Conservation (phyloP, 2,113 vertebrate genomes). For the Scytalopus superciliaris region DNA sequence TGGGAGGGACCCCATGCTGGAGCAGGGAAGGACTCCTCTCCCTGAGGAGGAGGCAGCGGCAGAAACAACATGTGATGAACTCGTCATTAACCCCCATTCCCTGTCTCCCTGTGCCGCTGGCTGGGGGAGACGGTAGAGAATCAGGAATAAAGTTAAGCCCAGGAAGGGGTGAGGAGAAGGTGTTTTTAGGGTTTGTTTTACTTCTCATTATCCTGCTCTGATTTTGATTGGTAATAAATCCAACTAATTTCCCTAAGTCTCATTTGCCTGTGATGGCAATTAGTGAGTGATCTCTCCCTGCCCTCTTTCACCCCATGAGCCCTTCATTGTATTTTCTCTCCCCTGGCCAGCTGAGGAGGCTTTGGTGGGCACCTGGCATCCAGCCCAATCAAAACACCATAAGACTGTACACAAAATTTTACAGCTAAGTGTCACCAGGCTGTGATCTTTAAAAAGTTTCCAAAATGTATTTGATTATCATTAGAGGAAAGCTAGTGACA, state of each 20-base stretch:
- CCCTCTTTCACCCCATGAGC: background rate
- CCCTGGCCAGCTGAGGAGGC: background rate
- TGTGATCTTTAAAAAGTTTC: background rate
- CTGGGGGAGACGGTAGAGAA: background rate
- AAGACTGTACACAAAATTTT: background rate
- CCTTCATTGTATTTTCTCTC: background rate
- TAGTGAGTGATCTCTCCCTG: background rate
- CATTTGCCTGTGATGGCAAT: background rate
- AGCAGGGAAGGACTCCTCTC: background rate
- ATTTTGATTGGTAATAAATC: background rate
- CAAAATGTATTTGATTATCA: background rate
- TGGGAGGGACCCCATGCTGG: fast-evolving
- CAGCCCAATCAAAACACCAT: background rate
- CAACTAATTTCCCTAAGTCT: background rate
- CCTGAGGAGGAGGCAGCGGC: background rate
- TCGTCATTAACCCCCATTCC: background rate
- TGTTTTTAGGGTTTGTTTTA: background rate
- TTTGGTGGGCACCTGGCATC: background rate
- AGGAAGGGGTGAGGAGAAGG: background rate
- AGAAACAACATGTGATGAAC: background rate
- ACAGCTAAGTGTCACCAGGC: background rate
- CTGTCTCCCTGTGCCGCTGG: background rate
- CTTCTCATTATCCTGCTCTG: background rate
- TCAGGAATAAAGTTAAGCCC: background rate
- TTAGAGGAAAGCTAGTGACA: background rate